Conservation (phyloP, 2,797 vertebrate species). For the Hozukius guyotensis region DNA sequence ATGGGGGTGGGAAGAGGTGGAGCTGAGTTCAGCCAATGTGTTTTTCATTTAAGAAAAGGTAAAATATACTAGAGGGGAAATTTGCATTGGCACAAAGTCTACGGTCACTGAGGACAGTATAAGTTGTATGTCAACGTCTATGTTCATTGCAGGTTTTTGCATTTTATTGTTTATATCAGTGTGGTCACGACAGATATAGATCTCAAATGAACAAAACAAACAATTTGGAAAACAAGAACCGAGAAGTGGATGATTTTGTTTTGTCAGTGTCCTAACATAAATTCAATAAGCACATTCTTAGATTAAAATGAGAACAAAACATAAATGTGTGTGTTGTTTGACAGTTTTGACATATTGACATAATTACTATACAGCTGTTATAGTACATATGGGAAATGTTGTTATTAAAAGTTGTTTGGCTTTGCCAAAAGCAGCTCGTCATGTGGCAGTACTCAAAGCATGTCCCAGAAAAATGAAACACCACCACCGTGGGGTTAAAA, state of each 20-base stretch:
- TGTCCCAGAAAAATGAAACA: background rate
- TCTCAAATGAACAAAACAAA: background rate
- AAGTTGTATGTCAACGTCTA: background rate
- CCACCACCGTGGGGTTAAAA: background rate
- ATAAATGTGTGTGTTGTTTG: background rate
- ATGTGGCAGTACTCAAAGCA: background rate
- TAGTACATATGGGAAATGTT: background rate
- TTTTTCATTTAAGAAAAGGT: conserved; percentile 63
- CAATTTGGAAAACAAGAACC: background rate
- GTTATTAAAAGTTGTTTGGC: background rate
- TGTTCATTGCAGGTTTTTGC: background rate
- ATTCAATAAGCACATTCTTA: background rate
- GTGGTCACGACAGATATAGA: background rate
- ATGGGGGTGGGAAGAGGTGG: conserved; percentile 36
- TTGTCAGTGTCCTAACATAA: background rate
- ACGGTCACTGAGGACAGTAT: conserved; percentile 24
- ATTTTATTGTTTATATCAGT: background rate
- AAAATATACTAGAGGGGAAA: conserved; percentile 33
- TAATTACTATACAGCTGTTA: background rate
- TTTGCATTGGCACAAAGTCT: conserved; percentile 48
- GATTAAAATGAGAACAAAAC: background rate
- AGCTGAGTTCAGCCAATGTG: conserved; percentile 63
- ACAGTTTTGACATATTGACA: background rate
- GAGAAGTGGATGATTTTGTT: background rate
- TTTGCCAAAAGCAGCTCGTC: background rate